These are phyloP conservation scores for Lasioglossum lativentre DNA, from an alignment of 2,888 invertebrate species.

Conservation along the genomic window DNA sequence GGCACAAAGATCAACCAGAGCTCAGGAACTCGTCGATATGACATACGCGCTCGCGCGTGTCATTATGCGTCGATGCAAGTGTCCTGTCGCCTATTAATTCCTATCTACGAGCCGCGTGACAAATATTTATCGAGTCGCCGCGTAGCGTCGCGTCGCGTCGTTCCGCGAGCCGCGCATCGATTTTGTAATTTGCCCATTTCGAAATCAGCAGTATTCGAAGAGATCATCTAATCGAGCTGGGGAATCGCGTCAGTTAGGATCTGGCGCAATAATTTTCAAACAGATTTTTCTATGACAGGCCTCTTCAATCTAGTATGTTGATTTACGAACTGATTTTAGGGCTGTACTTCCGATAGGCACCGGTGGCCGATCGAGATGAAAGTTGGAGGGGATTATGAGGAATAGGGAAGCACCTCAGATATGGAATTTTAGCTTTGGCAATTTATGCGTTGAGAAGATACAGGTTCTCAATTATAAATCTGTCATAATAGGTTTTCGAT, in stretches of 20 bases:
- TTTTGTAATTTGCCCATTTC: conserved; percentile 12
- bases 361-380: too few species aligned
- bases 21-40: conserved; percentile 41
- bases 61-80: conserved; percentile 44
- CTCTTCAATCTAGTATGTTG: background rate
- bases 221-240: background rate
- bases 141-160: background rate
- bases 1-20: conserved; percentile 13
- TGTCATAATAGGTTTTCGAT: too few species aligned
- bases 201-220: background rate
- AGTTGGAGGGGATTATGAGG: too few species aligned
- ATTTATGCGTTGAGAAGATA: too few species aligned
- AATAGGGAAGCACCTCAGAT: too few species aligned
- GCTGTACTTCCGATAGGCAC: too few species aligned
- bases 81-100: conserved; percentile 44
- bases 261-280: background rate
- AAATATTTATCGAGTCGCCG: conserved; percentile 50
- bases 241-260: background rate
- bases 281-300: background rate
- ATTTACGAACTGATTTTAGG: too few species aligned
- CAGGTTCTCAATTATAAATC: too few species aligned
- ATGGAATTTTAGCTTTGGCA: too few species aligned
- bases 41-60: conserved; percentile 47
- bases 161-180: conserved; percentile 39
- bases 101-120: conserved; percentile 41